Evolutionary conservation across 2,113 vertebrate species (phyloP).

Genomic region (Plotosus lineatus): DNA sequence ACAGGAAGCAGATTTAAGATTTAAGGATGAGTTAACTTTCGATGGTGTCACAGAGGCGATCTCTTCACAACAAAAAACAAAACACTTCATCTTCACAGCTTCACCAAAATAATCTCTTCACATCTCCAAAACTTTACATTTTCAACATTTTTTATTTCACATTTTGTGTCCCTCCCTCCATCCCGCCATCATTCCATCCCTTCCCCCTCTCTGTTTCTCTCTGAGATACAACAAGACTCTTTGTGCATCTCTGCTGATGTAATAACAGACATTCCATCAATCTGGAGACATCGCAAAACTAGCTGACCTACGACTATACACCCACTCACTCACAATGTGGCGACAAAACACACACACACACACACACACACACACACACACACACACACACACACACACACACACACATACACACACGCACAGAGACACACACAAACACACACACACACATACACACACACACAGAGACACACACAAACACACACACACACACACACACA

Average conservation of each 20-base stretch:
- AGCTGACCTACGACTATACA: constrained; percentile 19
- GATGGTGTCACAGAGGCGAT: background rate
- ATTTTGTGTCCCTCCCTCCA: constrained; percentile 26
- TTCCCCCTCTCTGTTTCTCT: constrained; percentile 37
- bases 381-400: constrained; percentile 5
- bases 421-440: background rate
- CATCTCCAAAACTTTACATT: background rate
- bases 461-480: background rate
- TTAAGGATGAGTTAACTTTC: background rate
- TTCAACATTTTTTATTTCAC: background rate
- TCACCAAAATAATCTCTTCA: background rate
- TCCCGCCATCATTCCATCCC: constrained; percentile 24
- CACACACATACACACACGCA: background rate
- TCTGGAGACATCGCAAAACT: constrained; percentile 29
- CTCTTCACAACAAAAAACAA: background rate
- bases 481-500: background rate
- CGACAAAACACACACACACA: constrained; percentile 15
- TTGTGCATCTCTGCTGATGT: constrained; percentile 41
- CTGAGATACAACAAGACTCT: constrained; percentile 53
- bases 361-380: background rate
- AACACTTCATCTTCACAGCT: background rate
- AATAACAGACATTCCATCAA: constrained; percentile 33
- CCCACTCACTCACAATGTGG: background rate
- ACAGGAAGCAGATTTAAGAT: background rate
- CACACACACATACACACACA: background rate